These are phyloP conservation scores for Myocastor coypus DNA, from an alignment of 2,113 vertebrate genomes.

Conservation along the genomic window DNA sequence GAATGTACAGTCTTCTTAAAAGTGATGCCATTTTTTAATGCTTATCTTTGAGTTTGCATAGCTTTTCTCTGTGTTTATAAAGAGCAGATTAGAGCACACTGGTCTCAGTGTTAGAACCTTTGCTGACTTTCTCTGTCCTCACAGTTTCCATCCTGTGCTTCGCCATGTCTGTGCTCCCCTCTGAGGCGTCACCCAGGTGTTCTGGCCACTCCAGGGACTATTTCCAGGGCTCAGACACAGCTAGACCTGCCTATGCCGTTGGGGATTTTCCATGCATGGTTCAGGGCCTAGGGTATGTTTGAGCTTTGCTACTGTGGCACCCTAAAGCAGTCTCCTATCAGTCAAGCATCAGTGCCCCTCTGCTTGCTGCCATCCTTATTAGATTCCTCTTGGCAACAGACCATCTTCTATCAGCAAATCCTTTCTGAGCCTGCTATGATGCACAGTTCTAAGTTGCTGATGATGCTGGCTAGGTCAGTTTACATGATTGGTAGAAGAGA, in stretches of 20 bases:
- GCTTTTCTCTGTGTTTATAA: conserved; percentile 15
- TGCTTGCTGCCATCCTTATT: not conserved
- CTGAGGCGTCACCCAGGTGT: fast-evolving
- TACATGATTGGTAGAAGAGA: not conserved
- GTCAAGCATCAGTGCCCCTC: not conserved
- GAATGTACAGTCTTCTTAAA: not conserved
- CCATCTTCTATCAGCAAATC: not conserved
- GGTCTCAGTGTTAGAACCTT: not conserved
- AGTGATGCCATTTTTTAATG: not conserved
- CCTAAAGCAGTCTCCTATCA: not conserved
- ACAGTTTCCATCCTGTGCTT: not conserved
- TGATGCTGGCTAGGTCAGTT: not conserved
- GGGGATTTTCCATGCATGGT: not conserved
- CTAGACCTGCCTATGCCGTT: not conserved
- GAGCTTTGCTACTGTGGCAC: not conserved
- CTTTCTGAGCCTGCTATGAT: not conserved
- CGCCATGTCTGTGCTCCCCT: fast-evolving
- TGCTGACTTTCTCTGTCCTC: not conserved
- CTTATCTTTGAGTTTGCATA: conserved; percentile 33
- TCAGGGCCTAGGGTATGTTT: not conserved
- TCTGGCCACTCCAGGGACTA: not conserved
- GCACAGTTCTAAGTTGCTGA: not conserved
- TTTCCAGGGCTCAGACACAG: not conserved
- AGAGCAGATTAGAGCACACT: not conserved
- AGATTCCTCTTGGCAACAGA: not conserved